A percentile compares a stretch with the other conserved stretches of the same genome.
These are phyloP conservation scores for Acronicta alni DNA, from an alignment of 2,888 invertebrate species.

Conservation along the genomic window DNA sequence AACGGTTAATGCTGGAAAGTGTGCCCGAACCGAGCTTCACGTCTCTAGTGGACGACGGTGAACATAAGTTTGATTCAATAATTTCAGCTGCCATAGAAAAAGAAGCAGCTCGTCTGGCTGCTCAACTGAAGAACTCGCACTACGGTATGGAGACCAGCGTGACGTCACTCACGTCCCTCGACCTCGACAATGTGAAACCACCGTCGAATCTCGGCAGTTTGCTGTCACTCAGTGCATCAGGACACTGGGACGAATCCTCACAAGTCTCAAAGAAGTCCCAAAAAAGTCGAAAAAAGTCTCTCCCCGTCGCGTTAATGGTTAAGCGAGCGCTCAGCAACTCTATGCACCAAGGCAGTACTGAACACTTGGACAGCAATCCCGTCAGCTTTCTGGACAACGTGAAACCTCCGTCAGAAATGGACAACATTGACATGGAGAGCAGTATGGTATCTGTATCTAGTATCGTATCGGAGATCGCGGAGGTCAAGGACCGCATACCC, in stretches of 20 bases:
- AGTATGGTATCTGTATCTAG: slow-evolving; percentile 96
- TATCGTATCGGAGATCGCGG: slow-evolving; percentile 94
- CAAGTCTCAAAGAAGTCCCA: slow-evolving; percentile 75
- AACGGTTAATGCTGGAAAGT: slow-evolving; percentile 66
- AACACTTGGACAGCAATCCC: slow-evolving; percentile 90
- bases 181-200: slow-evolving; percentile 93
- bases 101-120: slow-evolving; percentile 92
- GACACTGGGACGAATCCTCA: slow-evolving; percentile 84
- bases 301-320: slow-evolving; percentile 92
- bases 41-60: slow-evolving; percentile 84
- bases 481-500: slow-evolving; percentile 82
- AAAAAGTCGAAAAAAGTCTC: slow-evolving; percentile 90
- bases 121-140: slow-evolving; percentile 74
- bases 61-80: slow-evolving; percentile 89
- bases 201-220: slow-evolving; percentile 94
- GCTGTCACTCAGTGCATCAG: slow-evolving; percentile 86
- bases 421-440: slow-evolving; percentile 93
- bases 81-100: slow-evolving; percentile 93
- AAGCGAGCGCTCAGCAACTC: slow-evolving; percentile 91
- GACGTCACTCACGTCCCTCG: slow-evolving; percentile 90
- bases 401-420: slow-evolving; percentile 95
- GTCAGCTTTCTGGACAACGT: slow-evolving; percentile 93
- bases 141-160: slow-evolving; percentile 89
- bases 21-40: slow-evolving; percentile 78
- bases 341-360: slow-evolving; percentile 88